Conservation (phyloP, 2,888 invertebrate species). For the Serrognathus titanus region DNA sequence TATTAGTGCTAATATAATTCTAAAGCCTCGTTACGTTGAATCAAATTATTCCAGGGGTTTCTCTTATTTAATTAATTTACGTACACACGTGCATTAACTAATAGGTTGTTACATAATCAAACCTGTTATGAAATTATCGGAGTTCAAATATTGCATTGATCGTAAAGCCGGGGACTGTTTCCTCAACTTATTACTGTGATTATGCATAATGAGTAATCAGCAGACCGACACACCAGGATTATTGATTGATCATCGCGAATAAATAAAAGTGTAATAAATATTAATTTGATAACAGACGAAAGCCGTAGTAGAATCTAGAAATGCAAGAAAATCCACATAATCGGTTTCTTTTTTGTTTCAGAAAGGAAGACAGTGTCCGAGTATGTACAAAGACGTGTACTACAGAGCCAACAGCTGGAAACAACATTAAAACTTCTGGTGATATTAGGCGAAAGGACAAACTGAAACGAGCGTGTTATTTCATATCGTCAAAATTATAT, state of each 20-base stretch:
- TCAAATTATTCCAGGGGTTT: background rate
- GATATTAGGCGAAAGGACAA: conserved; percentile 1
- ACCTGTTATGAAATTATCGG: conserved; percentile 32
- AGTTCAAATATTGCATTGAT: conserved; percentile 13
- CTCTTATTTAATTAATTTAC: conserved; percentile 27
- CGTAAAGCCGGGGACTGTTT: conserved; percentile 8
- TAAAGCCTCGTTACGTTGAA: too few species aligned
- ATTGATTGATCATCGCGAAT: background rate
- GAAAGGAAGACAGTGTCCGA: conserved; percentile 81
- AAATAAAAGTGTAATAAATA: too few species aligned
- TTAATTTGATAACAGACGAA: too few species aligned
- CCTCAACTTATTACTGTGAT: conserved; percentile 9
- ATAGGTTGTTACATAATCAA: conserved; percentile 27
- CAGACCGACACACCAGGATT: background rate
- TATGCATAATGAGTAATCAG: conserved; percentile 4
- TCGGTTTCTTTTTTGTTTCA: conserved; percentile 47
- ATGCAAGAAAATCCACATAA: too few species aligned
- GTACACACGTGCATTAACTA: conserved; percentile 19
- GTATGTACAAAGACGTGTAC: conserved; percentile 89
- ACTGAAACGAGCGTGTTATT: conserved; percentile 9
- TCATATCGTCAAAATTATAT: conserved; percentile 15
- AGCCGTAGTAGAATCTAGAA: too few species aligned
- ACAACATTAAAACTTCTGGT: conserved; percentile 60
- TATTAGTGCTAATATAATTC: too few species aligned
- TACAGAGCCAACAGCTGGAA: conserved; percentile 92